A percentile compares a stretch with the other conserved stretches of the same genome.
These are phyloP conservation scores for Papilio polyxenes DNA, from an alignment of 1,140 invertebrate genomes.

Conservation along the genomic window DNA sequence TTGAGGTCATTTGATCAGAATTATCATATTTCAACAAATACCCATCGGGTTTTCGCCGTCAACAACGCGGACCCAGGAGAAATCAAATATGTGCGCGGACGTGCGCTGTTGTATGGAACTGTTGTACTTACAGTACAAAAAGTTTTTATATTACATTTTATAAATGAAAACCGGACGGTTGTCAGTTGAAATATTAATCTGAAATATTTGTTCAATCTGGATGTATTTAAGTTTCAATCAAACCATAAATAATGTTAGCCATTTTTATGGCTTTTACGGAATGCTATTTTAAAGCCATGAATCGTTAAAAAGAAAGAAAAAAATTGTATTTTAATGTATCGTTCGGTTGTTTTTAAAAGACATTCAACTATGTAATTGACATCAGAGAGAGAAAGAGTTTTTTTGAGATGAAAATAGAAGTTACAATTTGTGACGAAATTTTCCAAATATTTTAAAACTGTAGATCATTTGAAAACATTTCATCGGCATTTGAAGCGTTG, in stretches of 20 bases:
- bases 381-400: too few relatives aligned
- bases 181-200: not conserved
- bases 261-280: too few relatives aligned
- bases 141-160: constrained; percentile 25
- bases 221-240: too few relatives aligned
- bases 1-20: constrained; percentile 20
- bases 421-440: too few relatives aligned
- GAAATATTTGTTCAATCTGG: too few relatives aligned
- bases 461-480: not conserved
- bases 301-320: too few relatives aligned
- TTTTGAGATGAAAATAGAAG: too few relatives aligned
- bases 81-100: constrained; percentile 21
- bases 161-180: not conserved
- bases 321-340: too few relatives aligned
- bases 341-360: too few relatives aligned
- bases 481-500: not conserved
- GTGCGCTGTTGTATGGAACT: not conserved
- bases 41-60: not conserved
- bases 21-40: constrained; percentile 24
- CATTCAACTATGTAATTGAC: too few relatives aligned
- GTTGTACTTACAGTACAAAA: not conserved
- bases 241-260: too few relatives aligned
- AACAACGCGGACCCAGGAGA: constrained; percentile 6
- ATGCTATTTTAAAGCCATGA: too few relatives aligned
- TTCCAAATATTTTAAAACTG: not conserved